Percentiles rank a stretch among this genome's conserved stretches.
These are phyloP conservation scores for Balearica regulorum DNA, from an alignment of 2,797 vertebrate genomes.

Conservation along the genomic window DNA sequence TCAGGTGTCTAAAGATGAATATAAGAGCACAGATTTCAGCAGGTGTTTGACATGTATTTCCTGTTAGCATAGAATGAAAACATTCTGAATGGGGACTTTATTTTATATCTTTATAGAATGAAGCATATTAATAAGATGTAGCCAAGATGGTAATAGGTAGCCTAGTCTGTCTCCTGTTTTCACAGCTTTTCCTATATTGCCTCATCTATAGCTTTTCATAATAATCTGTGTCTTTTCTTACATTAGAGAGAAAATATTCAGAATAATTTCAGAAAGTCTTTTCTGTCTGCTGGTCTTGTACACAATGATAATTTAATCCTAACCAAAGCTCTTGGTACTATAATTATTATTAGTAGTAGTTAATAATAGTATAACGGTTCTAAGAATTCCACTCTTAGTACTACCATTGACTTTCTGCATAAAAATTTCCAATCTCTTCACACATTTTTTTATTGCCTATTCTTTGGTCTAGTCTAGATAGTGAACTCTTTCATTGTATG, in stretches of 20 bases:
- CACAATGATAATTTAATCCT: not conserved
- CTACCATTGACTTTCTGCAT: not conserved
- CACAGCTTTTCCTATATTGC: not conserved
- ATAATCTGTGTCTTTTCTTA: not conserved
- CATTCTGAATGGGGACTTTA: not conserved
- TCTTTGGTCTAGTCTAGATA: not conserved
- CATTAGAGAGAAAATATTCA: not conserved
- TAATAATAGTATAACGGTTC: not conserved
- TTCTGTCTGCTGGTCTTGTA: not conserved
- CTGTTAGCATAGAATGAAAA: not conserved
- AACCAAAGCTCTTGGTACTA: not conserved
- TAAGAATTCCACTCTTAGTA: not conserved
- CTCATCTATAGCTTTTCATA: not conserved
- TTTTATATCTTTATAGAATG: not conserved
- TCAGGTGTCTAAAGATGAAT: not conserved
- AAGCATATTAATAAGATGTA: not conserved
- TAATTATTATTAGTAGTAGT: not conserved
- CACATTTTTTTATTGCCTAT: not conserved
- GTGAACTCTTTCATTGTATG: not conserved
- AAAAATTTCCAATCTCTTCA: not conserved
- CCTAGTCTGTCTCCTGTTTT: not conserved
- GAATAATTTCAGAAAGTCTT: not conserved
- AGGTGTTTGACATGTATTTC: not conserved
- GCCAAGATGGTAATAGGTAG: not conserved
- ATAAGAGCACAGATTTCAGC: not conserved